Evolutionary conservation across 2,888 invertebrate genomes (phyloP), one percentile per base, ranked within the genome.

Genomic region (Mythimna ferrago): DNA sequence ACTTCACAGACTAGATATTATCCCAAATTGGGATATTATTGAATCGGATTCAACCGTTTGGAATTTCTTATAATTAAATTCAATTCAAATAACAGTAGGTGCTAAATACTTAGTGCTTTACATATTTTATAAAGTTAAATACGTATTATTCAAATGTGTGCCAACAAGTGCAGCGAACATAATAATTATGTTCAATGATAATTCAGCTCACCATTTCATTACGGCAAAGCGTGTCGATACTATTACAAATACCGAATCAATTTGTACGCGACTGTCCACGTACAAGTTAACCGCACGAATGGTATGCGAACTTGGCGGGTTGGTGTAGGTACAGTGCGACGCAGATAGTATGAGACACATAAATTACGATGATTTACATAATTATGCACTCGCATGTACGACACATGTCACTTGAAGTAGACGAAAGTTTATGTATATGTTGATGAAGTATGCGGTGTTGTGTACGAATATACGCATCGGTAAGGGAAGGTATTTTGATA

Each of bases 361-460:
- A 76, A 73, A 76, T 81, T 60, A 81, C 64, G 19, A 56, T 35
- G 3, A 83, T 81, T 81, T 71, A 61, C 81, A 81, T 81, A 81
- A 81, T 84, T 66, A 84, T 81, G 78, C 72, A 84, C 38, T 69
- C 21, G 80, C 53, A 53, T 68, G 56, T 56, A 66, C 69, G 38
- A 41, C 67, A 51, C 54, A 7, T 75, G 44, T 75, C 67, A 68
- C 62, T 68, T 58, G 32, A 73, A 44, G 58, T 80, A 67, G 70
- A 70, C 32, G 69, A 83, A 73, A 56, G 58, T 61, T 21, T 71
- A 16, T 56, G 48, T 53, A 41, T 68, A 64, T 62, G 26, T 58
- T 38, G 16, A 38, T 71, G 32, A 19, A 67, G 73, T 74, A 53
- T 14, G 54, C 58, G 38, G 19, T 48, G 6, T 51, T 64, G 16